Percentiles rank a stretch among this genome's conserved stretches.
Evolutionary conservation across 2,888 invertebrate genomes (phyloP).

Genomic region (Limenitis arthemis): DNA sequence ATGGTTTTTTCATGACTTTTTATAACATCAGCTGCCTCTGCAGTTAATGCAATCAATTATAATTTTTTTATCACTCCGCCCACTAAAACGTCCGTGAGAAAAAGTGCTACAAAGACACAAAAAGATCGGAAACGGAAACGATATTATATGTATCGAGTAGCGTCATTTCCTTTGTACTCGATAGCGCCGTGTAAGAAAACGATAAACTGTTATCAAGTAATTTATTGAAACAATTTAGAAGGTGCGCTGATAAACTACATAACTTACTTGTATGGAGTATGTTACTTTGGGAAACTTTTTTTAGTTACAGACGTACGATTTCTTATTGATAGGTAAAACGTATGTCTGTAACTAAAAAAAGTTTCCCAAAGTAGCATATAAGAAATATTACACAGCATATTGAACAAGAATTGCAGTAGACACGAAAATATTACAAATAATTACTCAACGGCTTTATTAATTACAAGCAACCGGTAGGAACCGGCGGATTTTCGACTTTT

Average conservation of each 20-base stretch:
- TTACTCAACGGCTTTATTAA: constrained; percentile 57
- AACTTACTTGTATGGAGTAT: background rate
- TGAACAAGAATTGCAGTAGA: constrained; percentile 23
- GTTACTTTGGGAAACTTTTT: background rate
- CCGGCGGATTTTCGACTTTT: constrained; percentile 69
- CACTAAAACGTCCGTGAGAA: constrained; percentile 53
- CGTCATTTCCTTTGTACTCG: constrained; percentile 60
- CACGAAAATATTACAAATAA: constrained; percentile 29
- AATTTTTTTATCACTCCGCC: constrained; percentile 39
- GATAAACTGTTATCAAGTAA: constrained; percentile 50
- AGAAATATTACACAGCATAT: constrained; percentile 12
- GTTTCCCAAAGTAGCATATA: background rate
- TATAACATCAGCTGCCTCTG: too few species aligned
- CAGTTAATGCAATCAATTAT: constrained; percentile 16
- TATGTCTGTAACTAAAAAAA: background rate
- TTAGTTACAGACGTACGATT: too few species aligned
- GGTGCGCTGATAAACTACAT: constrained; percentile 14
- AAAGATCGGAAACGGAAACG: constrained; percentile 60
- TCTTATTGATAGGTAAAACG: too few species aligned
- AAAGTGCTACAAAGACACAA: constrained; percentile 36
- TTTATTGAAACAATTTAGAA: constrained; percentile 47
- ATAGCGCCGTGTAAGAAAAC: constrained; percentile 41
- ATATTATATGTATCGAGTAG: constrained; percentile 50
- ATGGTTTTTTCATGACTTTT: too few species aligned
- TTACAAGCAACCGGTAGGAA: constrained; percentile 54